Base-by-base conservation (phyloP, 1,140 invertebrate genomes). In the Delia radicum region DNA sequence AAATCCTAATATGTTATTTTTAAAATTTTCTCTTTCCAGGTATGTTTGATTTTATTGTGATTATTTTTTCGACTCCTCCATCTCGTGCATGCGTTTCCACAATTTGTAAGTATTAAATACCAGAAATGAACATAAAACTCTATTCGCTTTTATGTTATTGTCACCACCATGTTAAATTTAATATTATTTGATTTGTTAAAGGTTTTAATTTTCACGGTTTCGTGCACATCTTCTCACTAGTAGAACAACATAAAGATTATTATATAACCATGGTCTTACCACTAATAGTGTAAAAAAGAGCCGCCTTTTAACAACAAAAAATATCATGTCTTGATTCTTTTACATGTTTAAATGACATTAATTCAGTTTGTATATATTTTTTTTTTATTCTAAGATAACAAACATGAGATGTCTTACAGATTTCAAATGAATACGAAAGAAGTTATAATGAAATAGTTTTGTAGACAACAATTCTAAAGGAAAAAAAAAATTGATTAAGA, bases 341-440 rank as follows among this genome's bases (percentile, higher is more conserved):
- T 69, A 69, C 65, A 69, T 69, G 65, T 37, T 69, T 33, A 69
- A 69, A 69, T 69, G 65, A 69, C 65, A 69, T 69, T 69, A 69
- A 69, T 37, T 69, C 65, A 33, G 31, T 67, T 67, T 31, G 5
- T 55, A 21, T 55, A 21, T 21, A 7, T 21, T 55, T 18, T 24
- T 55, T 5, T 55, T 55, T 18, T n/a, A 24, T 55, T 55, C 8
- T 55, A 55, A 55, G 48, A 55, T 55, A 55, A 69, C 65, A 33
- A 33, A 33, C 65, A 69, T 69, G 65, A 69, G 31, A 69, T 69
- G 65, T 69, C n/a, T n/a, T n/a, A n/a, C n/a, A n/a, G n/a, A n/a
- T n/a, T n/a, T n/a, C n/a, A n/a, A n/a, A n/a, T n/a, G n/a, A n/a
- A n/a, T n/a, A n/a, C n/a, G n/a, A 37, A 37, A 10, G 33, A 37